These are phyloP conservation scores for Chloroclysta siterata DNA, from an alignment of 2,888 invertebrate species.

Conservation along the genomic window DNA sequence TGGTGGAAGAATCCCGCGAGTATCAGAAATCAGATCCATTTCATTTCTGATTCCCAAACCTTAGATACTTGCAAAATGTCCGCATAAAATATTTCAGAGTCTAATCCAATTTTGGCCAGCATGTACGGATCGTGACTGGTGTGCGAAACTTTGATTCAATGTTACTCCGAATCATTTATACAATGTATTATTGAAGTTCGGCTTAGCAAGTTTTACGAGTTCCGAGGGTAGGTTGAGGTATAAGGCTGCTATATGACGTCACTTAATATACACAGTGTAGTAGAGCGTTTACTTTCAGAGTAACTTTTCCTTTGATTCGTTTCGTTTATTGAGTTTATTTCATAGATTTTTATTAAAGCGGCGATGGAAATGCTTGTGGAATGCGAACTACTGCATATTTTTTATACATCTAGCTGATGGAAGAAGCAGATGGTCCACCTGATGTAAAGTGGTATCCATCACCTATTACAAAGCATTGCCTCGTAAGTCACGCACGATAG, in stretches of 20 bases:
- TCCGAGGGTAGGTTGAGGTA: not conserved
- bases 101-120: constrained; percentile 19
- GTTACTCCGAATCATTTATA: constrained; percentile 39
- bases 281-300: not conserved
- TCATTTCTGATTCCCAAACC: not conserved
- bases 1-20: too few species aligned
- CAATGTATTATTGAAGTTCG: constrained; percentile 32
- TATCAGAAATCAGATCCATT: not conserved
- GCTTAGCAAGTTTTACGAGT: constrained; percentile 20
- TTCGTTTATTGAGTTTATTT: too few species aligned
- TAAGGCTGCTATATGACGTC: too few species aligned
- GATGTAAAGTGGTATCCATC: too few species aligned
- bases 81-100: constrained; percentile 16
- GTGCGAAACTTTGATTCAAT: constrained; percentile 37
- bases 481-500: too few species aligned
- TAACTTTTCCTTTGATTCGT: too few species aligned
- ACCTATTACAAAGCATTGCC: too few species aligned
- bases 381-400: too few species aligned
- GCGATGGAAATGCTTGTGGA: too few species aligned
- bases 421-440: too few species aligned
- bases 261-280: not conserved
- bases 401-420: too few species aligned
- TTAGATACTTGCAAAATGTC: constrained; percentile 1
- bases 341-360: too few species aligned
- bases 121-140: constrained; percentile 24